These are phyloP conservation scores for Propithecus perrieri DNA, from an alignment of 2,797 vertebrate species.

Conservation along the genomic window DNA sequence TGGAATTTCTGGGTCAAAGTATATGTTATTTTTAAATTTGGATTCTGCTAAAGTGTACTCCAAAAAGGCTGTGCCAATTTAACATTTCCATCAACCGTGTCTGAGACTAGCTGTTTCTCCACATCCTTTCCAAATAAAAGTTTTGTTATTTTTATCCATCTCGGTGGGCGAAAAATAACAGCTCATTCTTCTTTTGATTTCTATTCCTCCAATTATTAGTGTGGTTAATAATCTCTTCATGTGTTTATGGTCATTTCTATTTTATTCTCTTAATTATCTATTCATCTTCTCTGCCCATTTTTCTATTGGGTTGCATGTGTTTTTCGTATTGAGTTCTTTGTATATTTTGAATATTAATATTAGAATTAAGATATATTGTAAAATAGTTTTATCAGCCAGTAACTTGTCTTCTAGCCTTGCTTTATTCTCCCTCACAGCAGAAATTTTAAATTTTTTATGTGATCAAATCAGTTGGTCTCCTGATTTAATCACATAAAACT, in stretches of 20 bases:
- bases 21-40: constrained; percentile 45
- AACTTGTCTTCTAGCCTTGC: background rate
- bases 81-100: background rate
- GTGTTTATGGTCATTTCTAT: background rate
- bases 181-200: background rate
- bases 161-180: background rate
- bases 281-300: background rate
- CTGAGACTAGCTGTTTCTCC: background rate
- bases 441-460: background rate
- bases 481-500: background rate
- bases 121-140: constrained; percentile 20
- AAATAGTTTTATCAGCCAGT: background rate
- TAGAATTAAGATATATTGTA: background rate
- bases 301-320: background rate
- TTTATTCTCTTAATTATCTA: background rate
- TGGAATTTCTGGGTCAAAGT: constrained; percentile 52
- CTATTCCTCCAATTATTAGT: background rate
- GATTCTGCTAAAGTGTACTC: constrained; percentile 31
- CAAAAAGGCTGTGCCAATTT: background rate
- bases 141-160: constrained; percentile 36
- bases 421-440: background rate
- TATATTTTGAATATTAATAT: background rate
- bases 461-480: background rate
- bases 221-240: background rate
- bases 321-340: constrained; percentile 26